Percentiles rank a stretch among this genome's conserved stretches.
phyloP scores from a whole-genome alignment of 1,140 invertebrate genomes.

The Linepithema humile region DNA sequence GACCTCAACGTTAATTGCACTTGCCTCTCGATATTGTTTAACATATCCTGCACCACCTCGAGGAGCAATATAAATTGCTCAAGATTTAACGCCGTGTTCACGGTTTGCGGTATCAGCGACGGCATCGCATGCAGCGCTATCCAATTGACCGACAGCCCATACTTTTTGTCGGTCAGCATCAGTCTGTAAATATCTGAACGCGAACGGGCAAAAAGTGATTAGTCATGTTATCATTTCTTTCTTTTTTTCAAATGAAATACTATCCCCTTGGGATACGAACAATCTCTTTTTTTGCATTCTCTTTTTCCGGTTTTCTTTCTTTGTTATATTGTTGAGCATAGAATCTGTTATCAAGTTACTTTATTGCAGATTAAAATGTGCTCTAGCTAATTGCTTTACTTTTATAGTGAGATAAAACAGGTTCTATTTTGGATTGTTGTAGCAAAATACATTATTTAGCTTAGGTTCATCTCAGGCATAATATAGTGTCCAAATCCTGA shows the following conservation, averaged over 20 bases:
- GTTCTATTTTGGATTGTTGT: too few species aligned
- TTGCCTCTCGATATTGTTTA: slow-evolving; percentile 94
- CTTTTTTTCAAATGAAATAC: neutral
- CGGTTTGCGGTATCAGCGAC: slow-evolving; percentile 94
- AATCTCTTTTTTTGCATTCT: too few species aligned
- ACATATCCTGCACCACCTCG: slow-evolving; percentile 96
- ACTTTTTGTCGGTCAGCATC: slow-evolving; percentile 96
- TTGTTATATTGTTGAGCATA: too few species aligned
- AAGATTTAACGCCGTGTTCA: slow-evolving; percentile 94
- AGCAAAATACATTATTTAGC: too few species aligned
- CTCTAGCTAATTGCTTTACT: too few species aligned
- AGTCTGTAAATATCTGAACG: slow-evolving; percentile 95
- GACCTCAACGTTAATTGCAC: neutral
- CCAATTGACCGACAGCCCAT: slow-evolving; percentile 95
- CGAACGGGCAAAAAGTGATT: neutral
- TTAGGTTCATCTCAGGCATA: too few species aligned
- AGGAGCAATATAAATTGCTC: slow-evolving; percentile 95
- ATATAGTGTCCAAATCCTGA: too few species aligned
- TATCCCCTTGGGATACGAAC: neutral
- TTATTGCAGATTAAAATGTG: too few species aligned
- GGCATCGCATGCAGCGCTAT: slow-evolving; percentile 98
- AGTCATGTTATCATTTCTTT: neutral
- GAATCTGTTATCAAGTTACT: too few species aligned
- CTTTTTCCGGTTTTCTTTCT: too few species aligned
- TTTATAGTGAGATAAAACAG: too few species aligned